A percentile compares a stretch with the other conserved stretches of the same genome.
Conservation (phyloP, 2,888 invertebrate genomes). For the Hydrotaea cyrtoneurina region DNA sequence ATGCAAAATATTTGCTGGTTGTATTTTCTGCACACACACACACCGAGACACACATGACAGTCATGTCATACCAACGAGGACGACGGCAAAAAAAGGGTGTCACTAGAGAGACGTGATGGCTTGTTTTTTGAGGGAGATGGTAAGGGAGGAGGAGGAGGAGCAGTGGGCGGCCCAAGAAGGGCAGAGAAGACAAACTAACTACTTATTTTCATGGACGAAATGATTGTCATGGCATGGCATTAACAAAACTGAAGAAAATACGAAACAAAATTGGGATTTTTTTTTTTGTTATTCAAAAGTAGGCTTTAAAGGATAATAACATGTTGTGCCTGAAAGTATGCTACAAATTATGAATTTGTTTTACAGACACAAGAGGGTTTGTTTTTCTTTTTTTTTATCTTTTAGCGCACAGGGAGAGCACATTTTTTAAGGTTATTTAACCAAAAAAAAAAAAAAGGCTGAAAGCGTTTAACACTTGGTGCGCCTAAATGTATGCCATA, state of each 20-base stretch:
- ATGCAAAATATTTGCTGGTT: constrained; percentile 39
- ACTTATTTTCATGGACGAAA: constrained; percentile 25
- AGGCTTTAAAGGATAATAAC: constrained; percentile 13
- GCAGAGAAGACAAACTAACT: neutral
- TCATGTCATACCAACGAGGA: neutral
- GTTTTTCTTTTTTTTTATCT: no score
- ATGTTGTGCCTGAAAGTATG: neutral
- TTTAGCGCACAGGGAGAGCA: neutral
- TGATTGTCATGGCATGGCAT: neutral
- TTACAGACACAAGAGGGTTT: no score
- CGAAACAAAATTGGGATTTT: neutral
- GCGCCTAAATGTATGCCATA: no score
- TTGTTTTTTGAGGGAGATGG: neutral
- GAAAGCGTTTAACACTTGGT: no score
- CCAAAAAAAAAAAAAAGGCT: no score
- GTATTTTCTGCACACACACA: constrained; percentile 14
- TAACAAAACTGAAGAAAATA: neutral
- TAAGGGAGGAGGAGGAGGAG: neutral
- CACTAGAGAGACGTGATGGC: constrained; percentile 31
- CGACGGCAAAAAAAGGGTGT: constrained; percentile 6
- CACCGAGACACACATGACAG: neutral
- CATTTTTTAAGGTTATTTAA: neutral
- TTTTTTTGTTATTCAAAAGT: neutral
- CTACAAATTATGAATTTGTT: constrained; percentile 12
- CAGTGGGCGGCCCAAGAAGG: neutral